These are phyloP conservation scores for Leptoclinus maculatus DNA, from an alignment of 2,797 vertebrate genomes.

Conservation along the genomic window DNA sequence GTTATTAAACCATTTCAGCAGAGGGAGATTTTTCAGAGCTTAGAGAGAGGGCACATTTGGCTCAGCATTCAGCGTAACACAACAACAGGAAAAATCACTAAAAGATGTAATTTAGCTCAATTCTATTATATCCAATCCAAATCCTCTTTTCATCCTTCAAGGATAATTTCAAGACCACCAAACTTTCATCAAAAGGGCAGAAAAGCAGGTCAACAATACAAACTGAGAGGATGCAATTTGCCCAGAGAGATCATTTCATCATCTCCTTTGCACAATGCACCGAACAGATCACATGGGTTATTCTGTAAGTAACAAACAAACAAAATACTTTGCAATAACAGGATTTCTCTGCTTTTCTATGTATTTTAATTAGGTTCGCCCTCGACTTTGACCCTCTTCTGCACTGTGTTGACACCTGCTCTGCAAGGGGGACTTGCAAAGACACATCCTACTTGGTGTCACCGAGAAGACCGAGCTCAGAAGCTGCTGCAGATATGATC, in stretches of 20 bases:
- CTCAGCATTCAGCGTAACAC: background rate
- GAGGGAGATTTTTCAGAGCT: background rate
- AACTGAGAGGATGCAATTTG: background rate
- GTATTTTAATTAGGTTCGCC: background rate
- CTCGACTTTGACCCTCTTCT: background rate
- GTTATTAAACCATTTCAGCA: background rate
- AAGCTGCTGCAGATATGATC: background rate
- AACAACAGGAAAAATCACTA: background rate
- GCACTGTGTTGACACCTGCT: background rate
- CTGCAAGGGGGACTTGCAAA: background rate
- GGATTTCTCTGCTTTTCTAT: background rate
- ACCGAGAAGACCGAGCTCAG: background rate
- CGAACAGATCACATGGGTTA: background rate
- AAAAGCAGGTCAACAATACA: background rate
- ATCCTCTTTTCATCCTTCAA: background rate
- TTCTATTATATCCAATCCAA: background rate
- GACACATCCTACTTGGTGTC: background rate
- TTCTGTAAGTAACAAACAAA: background rate
- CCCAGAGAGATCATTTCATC: background rate
- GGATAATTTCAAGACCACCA: conserved; percentile 3
- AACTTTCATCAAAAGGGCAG: conserved; percentile 7
- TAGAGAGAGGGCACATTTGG: background rate
- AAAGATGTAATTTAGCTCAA: background rate
- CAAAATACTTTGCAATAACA: background rate
- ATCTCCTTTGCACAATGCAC: background rate